Conservation (phyloP, 2,797 vertebrate species). For the Neopelma chrysocephalum region DNA sequence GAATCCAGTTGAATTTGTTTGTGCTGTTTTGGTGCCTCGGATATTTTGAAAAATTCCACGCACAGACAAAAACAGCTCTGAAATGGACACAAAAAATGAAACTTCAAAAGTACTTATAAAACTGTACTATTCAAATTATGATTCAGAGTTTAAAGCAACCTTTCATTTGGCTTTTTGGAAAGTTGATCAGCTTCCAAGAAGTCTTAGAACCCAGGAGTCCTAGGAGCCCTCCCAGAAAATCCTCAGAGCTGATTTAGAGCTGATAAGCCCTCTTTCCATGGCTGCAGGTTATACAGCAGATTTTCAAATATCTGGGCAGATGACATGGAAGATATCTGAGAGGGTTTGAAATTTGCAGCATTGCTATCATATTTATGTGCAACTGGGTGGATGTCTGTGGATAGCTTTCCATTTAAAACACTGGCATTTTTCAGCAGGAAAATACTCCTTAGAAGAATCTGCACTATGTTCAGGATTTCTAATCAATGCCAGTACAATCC, state of each 20-base stretch:
- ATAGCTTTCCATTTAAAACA: background rate
- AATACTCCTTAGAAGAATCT: background rate
- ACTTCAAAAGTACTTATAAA: background rate
- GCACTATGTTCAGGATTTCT: background rate
- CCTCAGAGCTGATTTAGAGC: background rate
- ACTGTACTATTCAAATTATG: background rate
- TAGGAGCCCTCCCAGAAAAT: background rate
- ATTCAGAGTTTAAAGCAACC: background rate
- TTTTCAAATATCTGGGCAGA: background rate
- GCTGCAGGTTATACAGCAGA: background rate
- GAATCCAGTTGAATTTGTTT: background rate
- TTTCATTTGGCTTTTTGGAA: background rate
- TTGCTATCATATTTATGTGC: background rate
- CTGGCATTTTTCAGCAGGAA: background rate
- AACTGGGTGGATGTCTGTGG: background rate
- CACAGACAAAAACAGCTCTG: background rate
- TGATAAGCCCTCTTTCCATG: background rate
- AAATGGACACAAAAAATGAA: background rate
- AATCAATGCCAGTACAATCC: background rate
- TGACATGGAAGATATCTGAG: background rate
- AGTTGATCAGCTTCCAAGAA: background rate
- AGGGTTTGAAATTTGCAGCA: background rate
- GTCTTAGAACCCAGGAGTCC: background rate
- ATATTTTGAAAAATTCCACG: background rate
- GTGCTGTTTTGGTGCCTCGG: background rate